Base-by-base conservation (phyloP, 2,888 invertebrate species). In the Eupithecia centaureata region DNA sequence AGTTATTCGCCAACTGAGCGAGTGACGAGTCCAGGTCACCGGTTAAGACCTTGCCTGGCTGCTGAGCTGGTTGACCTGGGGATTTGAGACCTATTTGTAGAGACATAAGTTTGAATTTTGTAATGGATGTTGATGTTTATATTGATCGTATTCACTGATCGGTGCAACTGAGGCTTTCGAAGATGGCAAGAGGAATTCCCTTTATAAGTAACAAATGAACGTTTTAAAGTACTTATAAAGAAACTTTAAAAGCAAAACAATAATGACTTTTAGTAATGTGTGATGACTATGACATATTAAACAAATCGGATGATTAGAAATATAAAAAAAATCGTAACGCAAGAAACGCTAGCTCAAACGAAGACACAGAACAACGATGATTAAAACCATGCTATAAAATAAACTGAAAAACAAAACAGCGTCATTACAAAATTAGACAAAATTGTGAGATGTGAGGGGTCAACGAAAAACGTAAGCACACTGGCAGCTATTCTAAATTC, bases 11-110 rank as follows among this genome's bases (percentile, higher is more conserved):
- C 79, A 99, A 94, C 76, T 97, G 97, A 73, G 98, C 98, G 71
- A 99, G 95, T 79, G 98, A 98, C 78, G 98, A 97, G 87, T 99
- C 98, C 87, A 99, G 94, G 90, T 99, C 99, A 65, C 98, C 98
- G 30, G 98, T 97, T 73, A 98, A 94, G 75, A 99, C 96, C 85
- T 96, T 97, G 73, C 95, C 95, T 67, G 94, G 86, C 67, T 90
- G 91, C 67, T 84, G 90, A 7, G 79, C 86, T 67, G 82, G 87
- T 78, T 90, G 91, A 76, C 91, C 91, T 92, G 87, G 61, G 27
- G 18, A 66, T 70, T 65, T 42, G 12, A 63, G 28, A 35, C 33
- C 57, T 73, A 56, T 72, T 65, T 70, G 47, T 71, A 71, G 61
- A 30, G 5, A 0, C 0, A 28, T 51, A 63, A 67, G 35, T 54